Conservation (phyloP, 2,113 vertebrate genomes). For the Nicator chloris region DNA sequence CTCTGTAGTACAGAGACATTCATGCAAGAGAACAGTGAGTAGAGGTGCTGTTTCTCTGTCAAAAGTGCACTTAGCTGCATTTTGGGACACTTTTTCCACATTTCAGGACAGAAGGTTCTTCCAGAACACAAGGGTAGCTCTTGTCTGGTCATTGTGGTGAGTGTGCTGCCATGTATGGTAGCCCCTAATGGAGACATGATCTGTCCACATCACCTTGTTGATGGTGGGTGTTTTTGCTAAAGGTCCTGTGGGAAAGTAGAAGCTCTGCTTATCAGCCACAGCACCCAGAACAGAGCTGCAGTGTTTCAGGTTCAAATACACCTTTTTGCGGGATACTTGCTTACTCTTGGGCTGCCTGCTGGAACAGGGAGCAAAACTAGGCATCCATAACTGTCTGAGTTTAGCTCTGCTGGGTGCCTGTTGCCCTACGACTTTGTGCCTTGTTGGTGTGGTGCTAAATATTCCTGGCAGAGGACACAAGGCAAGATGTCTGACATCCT, state of each 20-base stretch:
- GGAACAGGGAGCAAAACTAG: not conserved
- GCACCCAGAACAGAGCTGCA: not conserved
- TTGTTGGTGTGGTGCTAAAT: not conserved
- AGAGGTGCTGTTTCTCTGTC: not conserved
- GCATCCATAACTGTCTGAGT: fast-evolving
- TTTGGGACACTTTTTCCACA: not conserved
- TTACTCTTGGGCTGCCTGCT: not conserved
- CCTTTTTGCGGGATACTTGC: not conserved
- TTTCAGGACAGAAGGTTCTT: not conserved
- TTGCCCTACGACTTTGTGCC: not conserved
- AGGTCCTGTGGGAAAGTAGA: not conserved
- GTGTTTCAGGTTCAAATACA: not conserved
- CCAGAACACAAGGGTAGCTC: not conserved
- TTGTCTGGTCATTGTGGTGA: not conserved
- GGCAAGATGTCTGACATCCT: not conserved
- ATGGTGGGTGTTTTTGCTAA: not conserved
- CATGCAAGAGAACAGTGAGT: not conserved
- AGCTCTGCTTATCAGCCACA: not conserved
- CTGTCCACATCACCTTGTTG: not conserved
- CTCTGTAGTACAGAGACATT: not conserved
- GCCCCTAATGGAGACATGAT: not conserved
- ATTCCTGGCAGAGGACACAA: not conserved
- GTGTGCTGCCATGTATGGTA: not conserved
- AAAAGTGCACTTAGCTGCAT: not conserved
- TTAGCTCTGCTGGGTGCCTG: not conserved